Percentiles rank a stretch among this genome's conserved stretches.
Evolutionary conservation across 2,113 vertebrate genomes (phyloP).

Genomic region (Lophius piscatorius): DNA sequence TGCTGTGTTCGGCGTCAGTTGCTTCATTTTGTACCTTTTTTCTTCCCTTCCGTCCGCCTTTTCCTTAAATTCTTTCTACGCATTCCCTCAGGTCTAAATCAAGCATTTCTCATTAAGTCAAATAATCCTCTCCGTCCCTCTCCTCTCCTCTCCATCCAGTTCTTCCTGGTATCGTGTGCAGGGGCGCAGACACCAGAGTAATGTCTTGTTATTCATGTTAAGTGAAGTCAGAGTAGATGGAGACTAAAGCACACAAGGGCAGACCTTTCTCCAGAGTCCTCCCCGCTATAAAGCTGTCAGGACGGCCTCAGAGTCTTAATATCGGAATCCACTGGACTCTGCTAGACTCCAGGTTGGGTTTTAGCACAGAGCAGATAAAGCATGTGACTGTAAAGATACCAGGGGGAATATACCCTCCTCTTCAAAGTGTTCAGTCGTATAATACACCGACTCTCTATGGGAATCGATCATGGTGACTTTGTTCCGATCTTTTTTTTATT

Average conservation of each 20-base stretch:
- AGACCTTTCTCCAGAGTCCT: constrained; percentile 45
- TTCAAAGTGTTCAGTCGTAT: too few relatives aligned
- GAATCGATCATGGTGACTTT: too few relatives aligned
- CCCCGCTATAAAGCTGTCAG: constrained; percentile 64
- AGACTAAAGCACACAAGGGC: constrained; percentile 45
- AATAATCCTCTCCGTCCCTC: background rate
- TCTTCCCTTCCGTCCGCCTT: background rate
- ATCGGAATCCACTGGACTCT: constrained; percentile 34
- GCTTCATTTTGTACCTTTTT: constrained; percentile 14
- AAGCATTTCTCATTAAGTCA: too few relatives aligned
- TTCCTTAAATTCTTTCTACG: background rate
- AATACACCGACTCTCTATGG: too few relatives aligned
- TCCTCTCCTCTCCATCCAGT: background rate
- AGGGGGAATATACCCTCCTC: too few relatives aligned
- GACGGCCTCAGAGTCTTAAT: constrained; percentile 35
- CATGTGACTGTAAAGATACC: too few relatives aligned
- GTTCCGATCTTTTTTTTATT: too few relatives aligned
- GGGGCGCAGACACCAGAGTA: constrained; percentile 56
- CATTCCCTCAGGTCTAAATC: too few relatives aligned
- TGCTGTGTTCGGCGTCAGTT: constrained; percentile 22
- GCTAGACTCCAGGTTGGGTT: constrained; percentile 5
- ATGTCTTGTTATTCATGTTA: constrained; percentile 65
- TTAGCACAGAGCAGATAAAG: constrained; percentile 8
- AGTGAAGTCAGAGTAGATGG: constrained; percentile 51
- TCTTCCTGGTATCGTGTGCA: constrained; percentile 44